Percentiles rank a stretch among this genome's conserved stretches.
Conservation (phyloP, 2,113 vertebrate species). For the Miniopterus natalensis region DNA sequence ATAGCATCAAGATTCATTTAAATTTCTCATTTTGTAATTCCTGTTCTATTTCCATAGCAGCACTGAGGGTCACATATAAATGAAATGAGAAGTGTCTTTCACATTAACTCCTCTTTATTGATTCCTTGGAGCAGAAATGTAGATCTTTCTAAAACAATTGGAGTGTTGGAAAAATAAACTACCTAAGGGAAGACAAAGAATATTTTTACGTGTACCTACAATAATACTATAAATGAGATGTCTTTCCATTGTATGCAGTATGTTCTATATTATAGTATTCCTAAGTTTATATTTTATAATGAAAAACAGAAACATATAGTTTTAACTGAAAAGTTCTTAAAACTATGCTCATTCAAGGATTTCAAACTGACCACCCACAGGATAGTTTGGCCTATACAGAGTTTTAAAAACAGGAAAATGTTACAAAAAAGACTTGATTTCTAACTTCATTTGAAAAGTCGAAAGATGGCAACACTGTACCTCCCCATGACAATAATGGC, state of each 20-base stretch:
- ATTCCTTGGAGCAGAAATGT: slow-evolving; percentile 69
- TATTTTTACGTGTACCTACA: slow-evolving; percentile 13
- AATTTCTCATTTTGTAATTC: slow-evolving; percentile 82
- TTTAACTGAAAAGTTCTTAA: neutral
- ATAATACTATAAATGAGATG: neutral
- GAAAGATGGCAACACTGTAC: neutral
- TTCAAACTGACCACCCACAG: neutral
- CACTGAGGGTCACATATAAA: slow-evolving; percentile 75
- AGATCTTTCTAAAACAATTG: slow-evolving; percentile 67
- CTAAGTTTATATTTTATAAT: slow-evolving; percentile 32
- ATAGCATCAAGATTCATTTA: slow-evolving; percentile 73
- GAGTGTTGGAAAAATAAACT: slow-evolving; percentile 51
- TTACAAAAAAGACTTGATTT: slow-evolving; percentile 26
- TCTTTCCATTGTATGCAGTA: neutral
- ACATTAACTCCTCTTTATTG: slow-evolving; percentile 73
- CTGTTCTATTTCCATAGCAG: slow-evolving; percentile 78
- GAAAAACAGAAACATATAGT: neutral
- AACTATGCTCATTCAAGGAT: neutral
- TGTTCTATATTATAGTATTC: neutral
- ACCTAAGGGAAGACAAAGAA: slow-evolving; percentile 56
- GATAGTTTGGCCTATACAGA: neutral
- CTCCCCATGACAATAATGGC: neutral
- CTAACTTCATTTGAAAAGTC: slow-evolving; percentile 31
- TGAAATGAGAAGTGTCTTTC: slow-evolving; percentile 72
- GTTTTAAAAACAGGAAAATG: slow-evolving; percentile 2